Base-by-base conservation (phyloP, 2,113 vertebrate genomes). In the Trinectes maculatus region DNA sequence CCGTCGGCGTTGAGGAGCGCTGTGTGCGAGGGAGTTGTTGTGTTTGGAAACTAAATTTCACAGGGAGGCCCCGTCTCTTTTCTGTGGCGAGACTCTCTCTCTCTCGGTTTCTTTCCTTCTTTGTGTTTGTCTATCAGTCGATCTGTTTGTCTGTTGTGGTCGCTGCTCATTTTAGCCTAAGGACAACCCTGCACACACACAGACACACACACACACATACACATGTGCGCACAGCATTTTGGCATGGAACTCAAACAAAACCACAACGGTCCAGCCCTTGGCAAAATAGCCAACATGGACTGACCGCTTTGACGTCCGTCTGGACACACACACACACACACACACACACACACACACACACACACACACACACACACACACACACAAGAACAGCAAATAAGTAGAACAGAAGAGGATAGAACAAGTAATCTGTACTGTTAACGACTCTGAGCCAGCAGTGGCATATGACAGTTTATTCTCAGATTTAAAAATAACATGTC, bases 81-180 rank as follows among this genome's bases (percentile, higher is more conserved):
- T 82, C 81, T 87, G 81, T 71, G 84, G 86, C 79, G 10, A 3
- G 19, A 64, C 52, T 52, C 72, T 51, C 26, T 67, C 52, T 46
- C 75, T 71, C 65, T 53, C 59, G 39, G 37, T 82, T 76, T 66
- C 52, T 80, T 25, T 43, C 63, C 51, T 66, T 82, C 78, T 80
- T 82, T 85, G 80, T 85, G 83, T 74, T 65, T 82, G 67, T 85
- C 77, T 87, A 89, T 90, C 86, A 86, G 89, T 85, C 71, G 63
- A 89, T 88, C 75, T 85, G 83, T 86, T 89, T 88, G 82, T 90
- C 85, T 90, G 86, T 89, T 89, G 86, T 87, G 85, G 89, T 86
- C 5, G 9, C 61, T 65, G 80, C 87, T 85, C 80, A 57, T 84
- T 89, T 89, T 90, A 90, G 86, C 89, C 84, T 34, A 53, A 86